These are phyloP conservation scores for Ennomos fuscantarius DNA, from an alignment of 2,888 invertebrate species.

Conservation along the genomic window DNA sequence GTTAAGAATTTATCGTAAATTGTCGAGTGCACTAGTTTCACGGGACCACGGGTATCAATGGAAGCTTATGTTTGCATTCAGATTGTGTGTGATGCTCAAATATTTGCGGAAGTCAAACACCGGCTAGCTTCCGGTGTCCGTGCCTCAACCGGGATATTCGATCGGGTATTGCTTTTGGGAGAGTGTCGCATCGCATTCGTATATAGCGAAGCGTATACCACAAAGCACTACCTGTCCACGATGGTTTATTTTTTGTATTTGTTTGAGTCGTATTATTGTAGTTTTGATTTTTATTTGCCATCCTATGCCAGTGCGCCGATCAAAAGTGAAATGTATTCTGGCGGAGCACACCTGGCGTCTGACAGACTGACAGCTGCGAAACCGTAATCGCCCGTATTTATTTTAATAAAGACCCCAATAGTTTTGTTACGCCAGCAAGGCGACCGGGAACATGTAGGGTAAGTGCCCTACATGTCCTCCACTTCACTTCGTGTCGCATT, in stretches of 20 bases:
- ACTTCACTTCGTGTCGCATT: too few species aligned
- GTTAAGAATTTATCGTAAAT: conserved; percentile 15
- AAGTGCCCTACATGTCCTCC: too few species aligned
- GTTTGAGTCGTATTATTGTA: conserved; percentile 23
- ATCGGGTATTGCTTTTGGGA: conserved; percentile 44
- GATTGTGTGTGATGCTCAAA: conserved; percentile 49
- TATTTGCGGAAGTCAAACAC: conserved; percentile 61
- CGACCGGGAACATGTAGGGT: conserved; percentile 17
- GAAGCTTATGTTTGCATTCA: conserved; percentile 44
- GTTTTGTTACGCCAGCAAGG: conserved; percentile 27
- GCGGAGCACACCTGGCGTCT: conserved; percentile 55
- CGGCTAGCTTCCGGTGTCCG: conserved; percentile 51
- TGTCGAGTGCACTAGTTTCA: conserved; percentile 17
- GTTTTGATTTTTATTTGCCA: conserved; percentile 27
- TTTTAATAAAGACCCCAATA: conserved; percentile 35
- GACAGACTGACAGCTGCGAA: conserved; percentile 61
- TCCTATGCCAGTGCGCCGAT: conserved; percentile 26
- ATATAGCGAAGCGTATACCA: conserved; percentile 20
- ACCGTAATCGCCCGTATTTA: conserved; percentile 42
- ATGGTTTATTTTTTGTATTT: conserved; percentile 33
- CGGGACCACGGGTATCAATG: conserved; percentile 27
- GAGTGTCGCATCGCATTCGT: conserved; percentile 26
- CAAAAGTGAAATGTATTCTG: conserved; percentile 35
- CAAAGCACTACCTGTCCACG: conserved; percentile 14
- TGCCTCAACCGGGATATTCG: conserved; percentile 47